These are phyloP conservation scores for Nestor notabilis DNA, from an alignment of 2,113 vertebrate genomes.

Conservation along the genomic window DNA sequence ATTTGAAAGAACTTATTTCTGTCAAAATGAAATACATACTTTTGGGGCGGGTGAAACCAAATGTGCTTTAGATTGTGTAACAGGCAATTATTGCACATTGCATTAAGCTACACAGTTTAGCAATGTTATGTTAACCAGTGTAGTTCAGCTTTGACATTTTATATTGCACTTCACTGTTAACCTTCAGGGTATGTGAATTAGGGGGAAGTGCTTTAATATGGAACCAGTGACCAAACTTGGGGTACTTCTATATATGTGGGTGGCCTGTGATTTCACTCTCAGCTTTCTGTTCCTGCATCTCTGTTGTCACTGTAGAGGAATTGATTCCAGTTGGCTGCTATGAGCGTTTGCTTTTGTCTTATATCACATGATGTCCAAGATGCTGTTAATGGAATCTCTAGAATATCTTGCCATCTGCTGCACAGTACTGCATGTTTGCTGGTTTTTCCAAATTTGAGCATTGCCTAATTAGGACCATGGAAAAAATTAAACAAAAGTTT, in stretches of 20 bases:
- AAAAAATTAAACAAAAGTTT: constrained; percentile 59
- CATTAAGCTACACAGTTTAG: not conserved
- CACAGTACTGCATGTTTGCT: not conserved
- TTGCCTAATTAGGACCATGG: constrained; percentile 38
- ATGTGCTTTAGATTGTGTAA: not conserved
- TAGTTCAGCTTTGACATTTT: not conserved
- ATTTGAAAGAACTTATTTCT: not conserved
- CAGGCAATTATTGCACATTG: not conserved
- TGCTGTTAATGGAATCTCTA: not conserved
- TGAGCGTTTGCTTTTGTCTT: constrained; percentile 18
- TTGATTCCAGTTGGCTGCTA: constrained; percentile 20
- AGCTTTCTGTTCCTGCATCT: not conserved
- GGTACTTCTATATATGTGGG: not conserved
- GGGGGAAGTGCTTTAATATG: not conserved
- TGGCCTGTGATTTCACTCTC: not conserved
- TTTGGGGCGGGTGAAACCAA: not conserved
- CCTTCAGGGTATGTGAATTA: not conserved
- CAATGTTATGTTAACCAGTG: not conserved
- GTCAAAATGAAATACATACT: not conserved
- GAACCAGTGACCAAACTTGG: not conserved
- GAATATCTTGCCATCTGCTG: constrained; percentile 23
- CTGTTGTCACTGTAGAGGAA: constrained; percentile 3
- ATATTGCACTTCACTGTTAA: not conserved
- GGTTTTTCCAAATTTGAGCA: not conserved
- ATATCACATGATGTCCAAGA: not conserved